A percentile compares a stretch with the other conserved stretches of the same genome.
Evolutionary conservation across 2,797 vertebrate species (phyloP).

Genomic region (Hoplostethus mediterraneus): DNA sequence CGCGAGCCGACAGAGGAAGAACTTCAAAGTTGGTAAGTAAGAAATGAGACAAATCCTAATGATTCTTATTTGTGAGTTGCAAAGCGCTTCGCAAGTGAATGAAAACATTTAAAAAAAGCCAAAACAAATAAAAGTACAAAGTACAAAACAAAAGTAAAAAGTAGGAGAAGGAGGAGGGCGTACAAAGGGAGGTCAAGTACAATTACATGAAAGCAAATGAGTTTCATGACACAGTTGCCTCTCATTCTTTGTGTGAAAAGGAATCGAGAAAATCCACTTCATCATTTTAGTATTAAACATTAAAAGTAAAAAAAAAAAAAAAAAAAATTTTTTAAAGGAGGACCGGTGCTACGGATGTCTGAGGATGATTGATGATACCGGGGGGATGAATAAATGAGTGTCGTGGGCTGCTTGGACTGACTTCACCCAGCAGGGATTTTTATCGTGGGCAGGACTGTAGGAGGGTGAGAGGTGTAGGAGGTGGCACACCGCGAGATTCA

Average conservation of each 20-base stretch:
- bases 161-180: not conserved
- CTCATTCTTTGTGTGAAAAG: not conserved
- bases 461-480: conserved; percentile 78
- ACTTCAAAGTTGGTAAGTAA: not conserved
- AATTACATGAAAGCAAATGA: not conserved
- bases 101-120: not conserved
- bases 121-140: not conserved
- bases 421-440: conserved; percentile 53
- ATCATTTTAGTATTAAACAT: too few relatives aligned
- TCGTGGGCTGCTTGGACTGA: conserved; percentile 50
- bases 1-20: not conserved
- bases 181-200: conserved; percentile 2
- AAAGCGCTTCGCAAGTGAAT: not conserved
- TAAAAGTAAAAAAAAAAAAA: not conserved
- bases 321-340: too few relatives aligned
- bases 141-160: conserved; percentile 17
- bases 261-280: not conserved
- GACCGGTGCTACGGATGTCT: conserved; percentile 18
- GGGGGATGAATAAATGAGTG: conserved; percentile 49
- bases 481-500: conserved; percentile 58
- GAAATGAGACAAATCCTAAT: too few relatives aligned
- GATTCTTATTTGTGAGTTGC: not conserved
- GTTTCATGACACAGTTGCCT: not conserved
- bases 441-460: conserved; percentile 65
- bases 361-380: conserved; percentile 58